Evolutionary conservation across 1,140 invertebrate species (phyloP), one percentile per base, ranked within the genome.

Genomic region (Campoletis sonorensis): DNA sequence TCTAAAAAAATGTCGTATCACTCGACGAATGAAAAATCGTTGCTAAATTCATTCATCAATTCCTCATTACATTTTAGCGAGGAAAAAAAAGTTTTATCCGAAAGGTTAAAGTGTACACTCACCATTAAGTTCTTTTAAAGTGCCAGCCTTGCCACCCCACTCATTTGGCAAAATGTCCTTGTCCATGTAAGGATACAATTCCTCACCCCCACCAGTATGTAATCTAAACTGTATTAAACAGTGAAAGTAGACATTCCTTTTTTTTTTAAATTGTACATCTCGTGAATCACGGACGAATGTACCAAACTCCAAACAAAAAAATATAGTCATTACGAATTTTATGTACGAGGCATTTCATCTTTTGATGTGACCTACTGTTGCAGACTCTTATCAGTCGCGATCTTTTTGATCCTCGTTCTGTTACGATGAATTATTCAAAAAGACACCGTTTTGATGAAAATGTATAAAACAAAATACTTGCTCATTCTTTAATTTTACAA

Each of bases 121-220:
- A 93, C 92, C 90, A 77, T 89, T 91, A 2, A 92, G 81, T 80
- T 92, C 89, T 13, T 85, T 26, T 21, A 92, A 87, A 21, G 89
- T 89, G 70, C 91, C 92, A n/a, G 91, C 91, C 77, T 89, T 89
- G 7, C 93, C 93, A 33, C 92, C 93, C 85, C 90, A 93, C 82
- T 93, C 93, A 8, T 88, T 87, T 0, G 93, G 93, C 23, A 93
- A 81, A 77, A 93, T 91, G 13, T 91, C 87, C 82, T 90, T 91
- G 5, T 92, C 88, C 21, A 93, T 88, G 37, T 90, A 89, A 40
- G 88, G 71, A 71, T 91, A 83, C 15, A 93, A 84, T 45, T 90
- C 87, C 51, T 92, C 89, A 7, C 82, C 83, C 7, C 85, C 87
- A 37, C 85, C 87, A 54, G 88, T 85, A 73, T 89, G 86, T 81